Conservation (phyloP, 2,113 vertebrate genomes). For the Opisthocomus hoazin region DNA sequence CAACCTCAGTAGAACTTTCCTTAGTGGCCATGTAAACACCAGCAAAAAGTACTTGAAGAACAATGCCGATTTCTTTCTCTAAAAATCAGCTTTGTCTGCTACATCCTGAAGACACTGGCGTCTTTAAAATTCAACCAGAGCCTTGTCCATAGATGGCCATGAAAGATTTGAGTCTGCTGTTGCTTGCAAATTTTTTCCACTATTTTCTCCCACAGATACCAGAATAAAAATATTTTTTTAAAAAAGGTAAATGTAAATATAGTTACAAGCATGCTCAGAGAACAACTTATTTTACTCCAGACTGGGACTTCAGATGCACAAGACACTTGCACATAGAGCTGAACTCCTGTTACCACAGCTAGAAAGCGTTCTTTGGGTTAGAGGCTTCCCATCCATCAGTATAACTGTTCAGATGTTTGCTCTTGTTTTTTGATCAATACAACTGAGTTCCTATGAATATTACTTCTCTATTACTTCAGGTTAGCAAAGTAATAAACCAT, state of each 20-base stretch:
- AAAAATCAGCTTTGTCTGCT: background rate
- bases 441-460: background rate
- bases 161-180: background rate
- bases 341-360: background rate
- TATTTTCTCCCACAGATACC: background rate
- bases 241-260: background rate
- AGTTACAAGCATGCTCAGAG: background rate
- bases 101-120: background rate
- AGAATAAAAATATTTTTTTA: background rate
- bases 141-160: background rate
- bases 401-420: background rate
- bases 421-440: background rate
- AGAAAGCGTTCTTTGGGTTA: background rate
- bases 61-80: background rate
- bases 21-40: background rate
- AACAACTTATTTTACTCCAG: background rate
- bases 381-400: background rate
- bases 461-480: background rate
- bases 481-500: background rate
- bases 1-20: background rate
- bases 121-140: background rate
- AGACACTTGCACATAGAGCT: background rate
- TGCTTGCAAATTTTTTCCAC: background rate
- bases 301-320: background rate
- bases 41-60: background rate